Conservation (phyloP, 2,888 invertebrate genomes). For the Lithophane semibrunnea region DNA sequence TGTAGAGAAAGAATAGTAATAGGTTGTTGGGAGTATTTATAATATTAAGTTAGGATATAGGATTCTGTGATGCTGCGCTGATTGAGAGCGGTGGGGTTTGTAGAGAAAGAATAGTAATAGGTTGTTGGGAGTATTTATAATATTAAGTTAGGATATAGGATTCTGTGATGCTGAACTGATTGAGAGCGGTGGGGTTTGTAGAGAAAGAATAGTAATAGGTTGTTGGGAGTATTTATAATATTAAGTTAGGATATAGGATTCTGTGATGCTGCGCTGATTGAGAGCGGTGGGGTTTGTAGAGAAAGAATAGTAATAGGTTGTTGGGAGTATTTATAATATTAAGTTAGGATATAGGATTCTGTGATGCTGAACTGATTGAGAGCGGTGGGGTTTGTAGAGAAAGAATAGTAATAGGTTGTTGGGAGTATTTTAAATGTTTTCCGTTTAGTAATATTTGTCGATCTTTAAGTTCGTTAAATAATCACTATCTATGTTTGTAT, state of each 20-base stretch:
- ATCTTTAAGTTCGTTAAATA: background rate
- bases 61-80: background rate
- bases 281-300: background rate
- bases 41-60: no score
- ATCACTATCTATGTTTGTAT: background rate
- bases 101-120: background rate
- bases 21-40: background rate
- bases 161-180: background rate
- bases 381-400: background rate
- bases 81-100: background rate
- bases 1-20: background rate
- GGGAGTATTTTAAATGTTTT: background rate
- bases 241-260: no score
- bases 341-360: no score
- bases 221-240: background rate
- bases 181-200: background rate
- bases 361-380: slow-evolving; percentile 1
- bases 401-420: background rate
- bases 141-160: no score
- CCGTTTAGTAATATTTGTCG: background rate
- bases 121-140: background rate
- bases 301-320: background rate
- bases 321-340: no score
- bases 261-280: background rate
- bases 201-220: background rate